Evolutionary conservation across 2,113 vertebrate genomes (phyloP).

Genomic region (Oceanodroma tethys): DNA sequence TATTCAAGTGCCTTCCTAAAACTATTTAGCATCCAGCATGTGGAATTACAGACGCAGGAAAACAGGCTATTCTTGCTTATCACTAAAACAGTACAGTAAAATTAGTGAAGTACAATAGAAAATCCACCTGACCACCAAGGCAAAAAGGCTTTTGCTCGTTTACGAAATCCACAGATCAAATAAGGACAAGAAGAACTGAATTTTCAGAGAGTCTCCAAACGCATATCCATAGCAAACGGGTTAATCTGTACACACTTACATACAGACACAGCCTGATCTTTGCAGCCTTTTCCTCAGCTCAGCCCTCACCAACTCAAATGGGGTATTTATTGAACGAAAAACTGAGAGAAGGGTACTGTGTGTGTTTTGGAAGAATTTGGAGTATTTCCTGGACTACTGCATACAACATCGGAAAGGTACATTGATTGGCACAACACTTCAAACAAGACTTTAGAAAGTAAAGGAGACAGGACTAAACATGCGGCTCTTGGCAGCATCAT

Average conservation of each 20-base stretch:
- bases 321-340: not conserved
- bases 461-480: not conserved
- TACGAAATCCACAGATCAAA: conserved; percentile 27
- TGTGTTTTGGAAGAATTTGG: conserved; percentile 15
- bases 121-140: conserved; percentile 12
- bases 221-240: accelerated
- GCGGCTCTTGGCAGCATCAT: not conserved
- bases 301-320: not conserved
- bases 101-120: conserved; percentile 27
- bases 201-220: not conserved
- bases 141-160: not conserved
- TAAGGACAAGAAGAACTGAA: not conserved
- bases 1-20: conserved; percentile 60
- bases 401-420: not conserved
- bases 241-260: not conserved
- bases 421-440: not conserved
- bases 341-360: not conserved
- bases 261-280: not conserved
- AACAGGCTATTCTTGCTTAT: conserved; percentile 52
- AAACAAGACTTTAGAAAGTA: not conserved
- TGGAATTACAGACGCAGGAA: conserved; percentile 1
- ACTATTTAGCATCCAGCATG: conserved; percentile 42
- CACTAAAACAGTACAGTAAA: not conserved
- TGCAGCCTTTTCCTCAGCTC: not conserved
- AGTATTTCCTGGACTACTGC: conserved; percentile 32